A percentile compares a stretch with the other conserved stretches of the same genome.
phyloP scores from a whole-genome alignment of 2,888 invertebrate genomes.

The Melipona beecheii region DNA sequence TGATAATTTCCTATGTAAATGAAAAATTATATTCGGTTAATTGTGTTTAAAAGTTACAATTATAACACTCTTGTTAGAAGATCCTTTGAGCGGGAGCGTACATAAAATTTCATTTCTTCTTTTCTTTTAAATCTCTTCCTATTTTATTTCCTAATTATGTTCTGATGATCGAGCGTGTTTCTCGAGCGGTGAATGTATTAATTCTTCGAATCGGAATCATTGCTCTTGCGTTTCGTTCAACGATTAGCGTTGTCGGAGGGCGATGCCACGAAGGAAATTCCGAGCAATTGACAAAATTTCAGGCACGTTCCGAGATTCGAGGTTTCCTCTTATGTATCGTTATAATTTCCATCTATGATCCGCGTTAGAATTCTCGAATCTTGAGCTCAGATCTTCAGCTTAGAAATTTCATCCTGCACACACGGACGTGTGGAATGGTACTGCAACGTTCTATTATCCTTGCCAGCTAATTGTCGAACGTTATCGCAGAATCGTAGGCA shows the following conservation, averaged over 20 bases:
- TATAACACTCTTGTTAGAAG: too few species aligned
- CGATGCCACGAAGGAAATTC: slow-evolving; percentile 23
- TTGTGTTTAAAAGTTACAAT: too few species aligned
- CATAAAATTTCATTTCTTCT: too few species aligned
- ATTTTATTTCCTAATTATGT: neutral
- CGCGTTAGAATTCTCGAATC: neutral
- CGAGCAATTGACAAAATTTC: neutral
- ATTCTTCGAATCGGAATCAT: slow-evolving; percentile 5
- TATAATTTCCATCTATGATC: neutral
- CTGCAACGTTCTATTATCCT: too few species aligned
- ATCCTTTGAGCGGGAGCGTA: too few species aligned
- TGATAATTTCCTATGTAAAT: too few species aligned
- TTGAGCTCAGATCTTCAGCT: neutral
- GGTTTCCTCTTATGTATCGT: neutral
- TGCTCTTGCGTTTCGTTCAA: slow-evolving; percentile 11
- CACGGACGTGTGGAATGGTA: neutral
- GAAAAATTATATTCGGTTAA: too few species aligned
- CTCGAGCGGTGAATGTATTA: slow-evolving; percentile 8
- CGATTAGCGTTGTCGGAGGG: slow-evolving; percentile 14
- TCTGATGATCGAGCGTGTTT: neutral
- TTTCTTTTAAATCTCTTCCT: neutral
- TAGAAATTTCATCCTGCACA: neutral
- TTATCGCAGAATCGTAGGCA: too few species aligned
- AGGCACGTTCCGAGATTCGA: slow-evolving; percentile 1
- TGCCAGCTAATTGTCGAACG: too few species aligned